Base-by-base conservation (phyloP, 2,797 vertebrate genomes). In the Sebastes oblongus region DNA sequence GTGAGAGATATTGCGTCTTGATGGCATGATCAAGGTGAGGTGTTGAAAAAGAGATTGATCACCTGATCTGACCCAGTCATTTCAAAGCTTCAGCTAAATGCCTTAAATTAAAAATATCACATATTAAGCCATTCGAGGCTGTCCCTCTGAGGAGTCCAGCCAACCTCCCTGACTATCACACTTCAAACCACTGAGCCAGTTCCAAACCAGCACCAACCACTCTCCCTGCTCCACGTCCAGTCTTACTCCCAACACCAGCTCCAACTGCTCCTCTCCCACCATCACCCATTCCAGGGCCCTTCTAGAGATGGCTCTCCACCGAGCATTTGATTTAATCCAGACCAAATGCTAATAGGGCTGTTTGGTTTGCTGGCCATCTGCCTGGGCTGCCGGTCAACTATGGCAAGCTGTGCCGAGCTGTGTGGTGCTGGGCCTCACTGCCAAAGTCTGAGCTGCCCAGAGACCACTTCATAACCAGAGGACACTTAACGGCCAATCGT, bases 311-410 rank as follows among this genome's bases (percentile, higher is more conserved):
- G 82, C 85, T 86, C 85, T 92, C 90, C 91, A 81, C 89, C 78
- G 83, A 88, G 93, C 90, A 91, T 95, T 93, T 92, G 91, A 92
- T 95, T 92, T 95, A 95, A 96, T 96, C 95, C 95, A 92, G 93
- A 95, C 94, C 94, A 95, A 95, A 95, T 96, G 95, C 94, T 95
- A 95, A 95, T 95, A 91, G 90, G 94, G 88, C 93, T 92, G 93
- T 94, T 95, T 94, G 92, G 91, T 94, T 82, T 82, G 90, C 93
- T 96, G 94, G 95, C 94, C 92, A 91, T 90, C 92, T 94, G 94
- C 93, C 93, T 92, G 94, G 90, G 86, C 92, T 89, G 91, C 84
- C 76, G 93, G 92, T 93, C 91, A 93, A 94, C 86, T 89, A 69
- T 90, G 91, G 86, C 85, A 92, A 92, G 91, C 93, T 93, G 91